A percentile compares a stretch with the other conserved stretches of the same genome.
phyloP scores from a whole-genome alignment of 2,797 vertebrate species.

The Cygnus olor region DNA sequence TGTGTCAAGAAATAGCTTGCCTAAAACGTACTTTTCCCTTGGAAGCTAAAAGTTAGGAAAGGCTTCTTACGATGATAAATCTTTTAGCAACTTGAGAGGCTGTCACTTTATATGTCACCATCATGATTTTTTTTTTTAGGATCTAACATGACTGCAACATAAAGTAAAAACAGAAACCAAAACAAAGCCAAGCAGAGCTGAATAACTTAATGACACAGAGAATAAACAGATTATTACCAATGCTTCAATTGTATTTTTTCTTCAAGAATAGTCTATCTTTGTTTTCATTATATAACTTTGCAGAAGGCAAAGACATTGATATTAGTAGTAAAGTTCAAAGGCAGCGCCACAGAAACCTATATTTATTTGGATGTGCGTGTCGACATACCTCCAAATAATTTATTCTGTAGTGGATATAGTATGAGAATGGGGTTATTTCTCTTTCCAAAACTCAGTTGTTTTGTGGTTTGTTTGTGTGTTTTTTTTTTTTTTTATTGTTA shows the following conservation, averaged over 20 bases:
- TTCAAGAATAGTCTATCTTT: not conserved
- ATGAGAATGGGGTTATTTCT: not conserved
- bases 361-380: not conserved
- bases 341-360: not conserved
- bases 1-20: not conserved
- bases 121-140: not conserved
- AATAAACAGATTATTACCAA: not conserved
- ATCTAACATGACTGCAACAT: not conserved
- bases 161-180: not conserved
- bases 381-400: not conserved
- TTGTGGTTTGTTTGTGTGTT: not conserved
- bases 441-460: not conserved
- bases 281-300: not conserved
- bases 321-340: not conserved
- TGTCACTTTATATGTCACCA: not conserved
- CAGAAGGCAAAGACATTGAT: not conserved
- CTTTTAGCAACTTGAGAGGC: not conserved
- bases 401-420: not conserved
- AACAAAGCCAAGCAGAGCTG: not conserved
- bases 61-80: not conserved
- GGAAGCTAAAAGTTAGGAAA: not conserved
- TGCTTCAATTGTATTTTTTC: not conserved
- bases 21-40: not conserved
- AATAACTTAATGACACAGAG: not conserved
- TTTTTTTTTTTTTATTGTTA: not conserved